Evolutionary conservation across 2,113 vertebrate genomes (phyloP).

Genomic region (Podarcis cretensis): DNA sequence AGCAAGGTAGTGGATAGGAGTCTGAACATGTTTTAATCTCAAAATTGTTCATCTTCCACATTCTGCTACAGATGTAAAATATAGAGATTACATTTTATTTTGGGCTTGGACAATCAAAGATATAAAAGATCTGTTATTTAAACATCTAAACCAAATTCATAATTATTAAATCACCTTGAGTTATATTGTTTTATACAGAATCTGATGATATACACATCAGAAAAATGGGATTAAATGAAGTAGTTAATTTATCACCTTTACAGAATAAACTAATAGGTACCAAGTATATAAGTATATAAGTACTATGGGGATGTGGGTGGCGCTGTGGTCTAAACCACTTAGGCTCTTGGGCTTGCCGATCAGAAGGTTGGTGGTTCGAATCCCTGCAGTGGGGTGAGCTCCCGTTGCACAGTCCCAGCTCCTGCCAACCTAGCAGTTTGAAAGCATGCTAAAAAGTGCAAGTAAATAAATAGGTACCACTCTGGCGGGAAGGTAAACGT

Average conservation of each 20-base stretch:
- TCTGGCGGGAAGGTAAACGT: no score
- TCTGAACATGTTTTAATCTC: conserved; percentile 22
- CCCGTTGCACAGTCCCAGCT: no score
- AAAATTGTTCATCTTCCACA: conserved; percentile 7
- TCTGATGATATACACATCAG: neutral
- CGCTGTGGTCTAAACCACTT: no score
- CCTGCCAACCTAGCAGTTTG: no score
- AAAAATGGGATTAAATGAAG: neutral
- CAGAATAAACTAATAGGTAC: neutral
- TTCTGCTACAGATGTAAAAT: conserved; percentile 1
- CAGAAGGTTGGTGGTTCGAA: no score
- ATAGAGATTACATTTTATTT: neutral
- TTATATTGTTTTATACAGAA: conserved; percentile 18
- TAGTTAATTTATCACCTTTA: neutral
- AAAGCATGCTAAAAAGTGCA: no score
- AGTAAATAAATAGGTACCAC: no score
- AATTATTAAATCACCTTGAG: conserved; percentile 11
- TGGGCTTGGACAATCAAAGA: conserved; percentile 42
- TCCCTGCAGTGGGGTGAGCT: no score
- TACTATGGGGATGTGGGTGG: no score
- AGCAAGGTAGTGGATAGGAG: conserved; percentile 4
- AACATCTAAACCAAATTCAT: conserved; percentile 26
- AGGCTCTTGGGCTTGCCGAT: no score
- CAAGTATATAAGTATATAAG: neutral
- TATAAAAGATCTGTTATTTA: conserved; percentile 24